Evolutionary conservation across 2,797 vertebrate species (phyloP).

Genomic region (Mycteria americana): DNA sequence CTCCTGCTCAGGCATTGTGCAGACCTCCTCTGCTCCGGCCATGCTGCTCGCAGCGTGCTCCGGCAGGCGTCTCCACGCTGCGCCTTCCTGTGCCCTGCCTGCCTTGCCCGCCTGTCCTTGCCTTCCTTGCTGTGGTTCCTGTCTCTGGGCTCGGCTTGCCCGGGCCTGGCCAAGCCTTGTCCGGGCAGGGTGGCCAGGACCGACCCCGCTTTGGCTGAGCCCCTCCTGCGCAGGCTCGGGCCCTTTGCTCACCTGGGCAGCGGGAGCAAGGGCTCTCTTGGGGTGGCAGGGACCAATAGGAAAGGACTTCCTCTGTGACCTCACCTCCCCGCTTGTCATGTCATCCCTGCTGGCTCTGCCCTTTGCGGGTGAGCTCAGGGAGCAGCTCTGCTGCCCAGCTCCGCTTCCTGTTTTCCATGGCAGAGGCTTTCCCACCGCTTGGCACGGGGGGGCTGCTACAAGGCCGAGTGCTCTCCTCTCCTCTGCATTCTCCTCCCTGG

Average conservation of each 20-base stretch:
- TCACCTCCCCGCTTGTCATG: background rate
- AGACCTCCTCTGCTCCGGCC: background rate
- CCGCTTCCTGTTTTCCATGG: background rate
- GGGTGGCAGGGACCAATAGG: background rate
- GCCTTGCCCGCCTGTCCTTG: background rate
- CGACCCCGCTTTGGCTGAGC: background rate
- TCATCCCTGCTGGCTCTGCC: background rate
- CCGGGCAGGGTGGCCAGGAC: background rate
- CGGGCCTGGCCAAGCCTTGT: background rate
- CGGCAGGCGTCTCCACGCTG: rapidly evolving
- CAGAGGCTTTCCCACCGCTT: background rate
- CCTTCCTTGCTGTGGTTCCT: background rate
- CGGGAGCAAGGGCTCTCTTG: background rate
- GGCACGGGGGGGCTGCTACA: background rate
- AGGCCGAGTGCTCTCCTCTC: no score
- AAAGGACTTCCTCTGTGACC: background rate
- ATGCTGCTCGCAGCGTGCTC: background rate
- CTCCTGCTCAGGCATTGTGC: background rate
- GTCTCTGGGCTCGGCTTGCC: background rate
- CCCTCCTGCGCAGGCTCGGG: background rate
- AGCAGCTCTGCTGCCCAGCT: background rate
- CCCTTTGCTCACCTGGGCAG: background rate
- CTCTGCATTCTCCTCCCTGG: background rate
- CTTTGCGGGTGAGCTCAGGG: background rate
- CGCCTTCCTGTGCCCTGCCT: background rate